phyloP scores from a whole-genome alignment of 2,888 invertebrate species.

The Anagyrus pseudococci region DNA sequence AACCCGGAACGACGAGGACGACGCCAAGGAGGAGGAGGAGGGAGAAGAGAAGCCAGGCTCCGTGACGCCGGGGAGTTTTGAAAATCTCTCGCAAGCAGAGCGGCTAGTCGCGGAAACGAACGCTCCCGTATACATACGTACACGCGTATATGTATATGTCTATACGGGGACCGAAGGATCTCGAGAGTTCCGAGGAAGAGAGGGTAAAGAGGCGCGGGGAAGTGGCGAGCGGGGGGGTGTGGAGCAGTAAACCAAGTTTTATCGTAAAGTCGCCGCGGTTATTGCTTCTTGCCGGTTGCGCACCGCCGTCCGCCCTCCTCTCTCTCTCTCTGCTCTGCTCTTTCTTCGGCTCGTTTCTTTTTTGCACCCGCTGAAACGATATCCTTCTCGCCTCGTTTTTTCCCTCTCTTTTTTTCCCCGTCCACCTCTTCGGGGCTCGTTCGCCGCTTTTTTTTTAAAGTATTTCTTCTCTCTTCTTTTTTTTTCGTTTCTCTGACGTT shows the following conservation, averaged over 20 bases:
- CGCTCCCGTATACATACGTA: no score
- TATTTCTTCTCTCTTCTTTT: not conserved
- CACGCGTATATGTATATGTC: no score
- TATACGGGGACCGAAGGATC: no score
- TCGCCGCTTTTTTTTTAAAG: no score
- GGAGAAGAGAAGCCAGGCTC: constrained; percentile 25
- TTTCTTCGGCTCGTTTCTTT: not conserved
- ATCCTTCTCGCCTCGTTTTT: not conserved
- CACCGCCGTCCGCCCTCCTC: not conserved
- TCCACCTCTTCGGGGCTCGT: no score
- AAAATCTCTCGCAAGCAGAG: constrained; percentile 20
- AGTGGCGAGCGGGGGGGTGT: constrained; percentile 37
- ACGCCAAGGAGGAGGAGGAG: no score
- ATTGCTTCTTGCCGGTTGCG: constrained; percentile 17
- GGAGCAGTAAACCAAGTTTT: constrained; percentile 49
- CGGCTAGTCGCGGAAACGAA: not conserved
- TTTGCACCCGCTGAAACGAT: no score
- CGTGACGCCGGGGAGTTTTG: constrained; percentile 13
- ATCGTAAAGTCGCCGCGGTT: constrained; percentile 45
- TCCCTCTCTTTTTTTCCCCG: no score
- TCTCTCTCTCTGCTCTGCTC: constrained; percentile 1
- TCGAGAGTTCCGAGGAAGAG: constrained; percentile 5
- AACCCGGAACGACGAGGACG: not conserved
- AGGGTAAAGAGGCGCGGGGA: constrained; percentile 21
- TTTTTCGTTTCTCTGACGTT: not conserved